Conservation (phyloP, 1,140 invertebrate species). For the Lordiphosa collinella region DNA sequence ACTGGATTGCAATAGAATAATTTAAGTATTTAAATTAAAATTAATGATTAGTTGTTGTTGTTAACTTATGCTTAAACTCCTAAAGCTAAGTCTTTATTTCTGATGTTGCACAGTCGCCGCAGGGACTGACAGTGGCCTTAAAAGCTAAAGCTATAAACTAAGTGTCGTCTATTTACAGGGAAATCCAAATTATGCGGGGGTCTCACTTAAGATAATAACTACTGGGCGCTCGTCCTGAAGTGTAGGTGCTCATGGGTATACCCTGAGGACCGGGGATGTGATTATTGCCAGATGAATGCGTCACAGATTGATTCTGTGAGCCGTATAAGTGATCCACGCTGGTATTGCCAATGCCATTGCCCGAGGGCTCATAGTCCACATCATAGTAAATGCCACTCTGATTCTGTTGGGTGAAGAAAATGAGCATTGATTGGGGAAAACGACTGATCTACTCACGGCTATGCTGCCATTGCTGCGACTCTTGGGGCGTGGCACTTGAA, state of each 20-base stretch:
- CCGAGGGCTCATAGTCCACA: conserved; percentile 89
- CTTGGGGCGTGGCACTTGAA: conserved; percentile 88
- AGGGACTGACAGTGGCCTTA: conserved; percentile 53
- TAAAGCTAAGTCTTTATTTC: conserved; percentile 43
- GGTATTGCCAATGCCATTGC: conserved; percentile 80
- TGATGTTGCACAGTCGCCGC: conserved; percentile 41
- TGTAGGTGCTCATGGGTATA: conserved; percentile 87
- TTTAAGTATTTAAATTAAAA: conserved; percentile 48
- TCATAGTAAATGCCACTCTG: conserved; percentile 94
- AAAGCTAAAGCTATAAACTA: conserved; percentile 19
- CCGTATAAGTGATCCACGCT: conserved; percentile 73
- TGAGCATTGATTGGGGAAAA: neutral
- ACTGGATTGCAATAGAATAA: conserved; percentile 48
- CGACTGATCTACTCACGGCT: conserved; percentile 81
- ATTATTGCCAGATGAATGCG: conserved; percentile 62
- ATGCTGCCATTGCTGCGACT: conserved; percentile 86
- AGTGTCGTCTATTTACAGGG: conserved; percentile 59
- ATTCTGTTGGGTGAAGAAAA: conserved; percentile 82
- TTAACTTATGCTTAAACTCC: conserved; percentile 22
- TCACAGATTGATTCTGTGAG: conserved; percentile 70
- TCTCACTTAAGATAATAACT: conserved; percentile 78
- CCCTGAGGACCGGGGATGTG: conserved; percentile 82
- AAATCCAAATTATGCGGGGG: neutral
- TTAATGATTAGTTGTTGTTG: conserved; percentile 71
- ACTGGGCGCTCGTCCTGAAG: conserved; percentile 79